Conservation (phyloP, 2,888 invertebrate species). For the Cyrtodaria siliqua region DNA sequence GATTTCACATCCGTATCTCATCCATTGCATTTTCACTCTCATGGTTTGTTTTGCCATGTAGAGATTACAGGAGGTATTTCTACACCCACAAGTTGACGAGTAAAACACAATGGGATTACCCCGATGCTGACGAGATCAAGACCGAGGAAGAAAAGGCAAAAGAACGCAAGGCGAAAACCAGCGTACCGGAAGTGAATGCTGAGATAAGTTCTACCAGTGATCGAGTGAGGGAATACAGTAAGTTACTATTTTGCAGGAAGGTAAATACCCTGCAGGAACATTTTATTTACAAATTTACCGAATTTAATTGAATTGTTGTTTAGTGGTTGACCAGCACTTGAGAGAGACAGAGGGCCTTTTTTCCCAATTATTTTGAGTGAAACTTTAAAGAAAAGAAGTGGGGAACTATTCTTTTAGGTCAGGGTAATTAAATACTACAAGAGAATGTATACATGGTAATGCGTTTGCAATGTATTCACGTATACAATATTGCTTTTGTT, state of each 20-base stretch:
- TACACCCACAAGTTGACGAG: conserved; percentile 89
- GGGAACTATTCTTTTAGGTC: no score
- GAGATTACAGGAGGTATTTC: conserved; percentile 90
- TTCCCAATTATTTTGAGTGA: no score
- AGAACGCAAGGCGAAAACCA: conserved; percentile 39
- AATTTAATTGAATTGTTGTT: no score
- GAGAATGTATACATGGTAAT: no score
- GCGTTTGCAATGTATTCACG: no score
- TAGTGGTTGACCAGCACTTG: no score
- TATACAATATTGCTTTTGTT: no score
- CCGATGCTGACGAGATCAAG: conserved; percentile 68
- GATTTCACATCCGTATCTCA: conserved; percentile 16
- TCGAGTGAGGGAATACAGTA: conserved; percentile 16
- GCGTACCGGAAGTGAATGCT: conserved; percentile 17
- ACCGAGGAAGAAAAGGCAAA: conserved; percentile 36
- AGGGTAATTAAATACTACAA: no score
- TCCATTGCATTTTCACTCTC: conserved; percentile 53
- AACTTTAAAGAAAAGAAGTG: no score
- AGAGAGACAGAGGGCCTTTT: no score
- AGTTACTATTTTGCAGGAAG: conserved; percentile 14
- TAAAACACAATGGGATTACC: conserved; percentile 89
- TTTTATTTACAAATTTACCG: no score
- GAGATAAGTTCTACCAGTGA: conserved; percentile 56
- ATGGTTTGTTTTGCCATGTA: conserved; percentile 83
- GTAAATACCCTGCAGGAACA: no score